Percentiles rank a stretch among this genome's conserved stretches.
These are phyloP conservation scores for Biston stratarius DNA, from an alignment of 2,888 invertebrate genomes.

Conservation along the genomic window DNA sequence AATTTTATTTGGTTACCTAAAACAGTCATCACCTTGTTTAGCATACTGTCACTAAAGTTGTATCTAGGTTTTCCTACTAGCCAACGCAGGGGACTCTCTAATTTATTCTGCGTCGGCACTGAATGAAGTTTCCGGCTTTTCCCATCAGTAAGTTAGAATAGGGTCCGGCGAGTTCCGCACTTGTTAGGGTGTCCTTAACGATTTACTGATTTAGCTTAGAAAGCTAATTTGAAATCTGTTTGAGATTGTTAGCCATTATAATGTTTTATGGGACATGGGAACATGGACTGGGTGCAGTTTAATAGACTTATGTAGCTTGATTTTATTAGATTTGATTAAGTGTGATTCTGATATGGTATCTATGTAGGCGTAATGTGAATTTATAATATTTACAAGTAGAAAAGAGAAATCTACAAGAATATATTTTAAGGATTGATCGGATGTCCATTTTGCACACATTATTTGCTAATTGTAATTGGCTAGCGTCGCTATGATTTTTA, in stretches of 20 bases:
- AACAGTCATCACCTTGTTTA: constrained; percentile 4
- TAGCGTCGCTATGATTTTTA: no score
- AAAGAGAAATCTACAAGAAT: no score
- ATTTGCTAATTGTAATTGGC: background rate
- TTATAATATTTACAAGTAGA: background rate
- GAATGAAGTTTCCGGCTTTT: constrained; percentile 36
- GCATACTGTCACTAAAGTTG: constrained; percentile 8
- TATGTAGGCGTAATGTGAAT: constrained; percentile 23
- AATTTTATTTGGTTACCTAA: background rate
- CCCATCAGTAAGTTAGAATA: constrained; percentile 26
- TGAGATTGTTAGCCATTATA: constrained; percentile 1
- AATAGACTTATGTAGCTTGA: constrained; percentile 22
- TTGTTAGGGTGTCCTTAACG: constrained; percentile 23
- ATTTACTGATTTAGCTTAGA: constrained; percentile 14
- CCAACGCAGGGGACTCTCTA: constrained; percentile 26
- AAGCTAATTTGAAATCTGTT: constrained; percentile 20
- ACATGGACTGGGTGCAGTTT: constrained; percentile 13
- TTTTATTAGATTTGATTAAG: constrained; percentile 15
- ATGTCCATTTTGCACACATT: background rate
- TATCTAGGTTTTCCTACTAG: constrained; percentile 20
- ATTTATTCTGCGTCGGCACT: constrained; percentile 31
- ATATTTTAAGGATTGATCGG: no score
- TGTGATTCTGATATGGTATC: constrained; percentile 21
- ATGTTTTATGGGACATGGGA: constrained; percentile 13
- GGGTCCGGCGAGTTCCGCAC: constrained; percentile 18